Conservation (phyloP, 2,888 invertebrate species). For the Clostera curtula region DNA sequence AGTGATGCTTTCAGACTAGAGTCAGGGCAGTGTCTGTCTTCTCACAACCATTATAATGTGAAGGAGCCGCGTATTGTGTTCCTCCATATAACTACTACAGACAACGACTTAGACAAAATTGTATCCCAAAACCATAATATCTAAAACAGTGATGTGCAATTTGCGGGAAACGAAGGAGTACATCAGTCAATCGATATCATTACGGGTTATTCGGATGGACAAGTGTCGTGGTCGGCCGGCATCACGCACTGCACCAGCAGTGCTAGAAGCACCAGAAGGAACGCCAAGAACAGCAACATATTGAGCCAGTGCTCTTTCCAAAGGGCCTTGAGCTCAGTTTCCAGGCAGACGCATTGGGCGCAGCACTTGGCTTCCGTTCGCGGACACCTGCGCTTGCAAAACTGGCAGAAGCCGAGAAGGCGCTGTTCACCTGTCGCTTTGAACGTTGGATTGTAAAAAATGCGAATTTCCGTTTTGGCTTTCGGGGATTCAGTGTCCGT, state of each 20-base stretch:
- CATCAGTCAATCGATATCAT: too few relatives aligned
- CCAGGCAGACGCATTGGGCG: constrained; percentile 48
- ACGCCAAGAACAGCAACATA: constrained; percentile 45
- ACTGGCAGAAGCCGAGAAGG: constrained; percentile 45
- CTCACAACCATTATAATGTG: too few relatives aligned
- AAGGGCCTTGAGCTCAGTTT: constrained; percentile 42
- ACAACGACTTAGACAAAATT: too few relatives aligned
- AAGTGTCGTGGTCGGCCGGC: constrained; percentile 33
- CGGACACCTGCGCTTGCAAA: constrained; percentile 50
- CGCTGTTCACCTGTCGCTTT: constrained; percentile 32
- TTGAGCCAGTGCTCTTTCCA: constrained; percentile 66
- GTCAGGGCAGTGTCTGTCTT: too few relatives aligned
- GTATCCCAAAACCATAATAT: too few relatives aligned
- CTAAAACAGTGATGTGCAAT: too few relatives aligned
- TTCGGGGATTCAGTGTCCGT: constrained; percentile 33
- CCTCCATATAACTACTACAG: too few relatives aligned
- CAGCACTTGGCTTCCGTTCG: constrained; percentile 55
- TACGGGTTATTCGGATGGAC: too few relatives aligned
- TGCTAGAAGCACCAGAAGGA: constrained; percentile 49
- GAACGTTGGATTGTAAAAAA: constrained; percentile 67
- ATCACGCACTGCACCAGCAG: constrained; percentile 50
- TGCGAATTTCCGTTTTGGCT: constrained; percentile 57
- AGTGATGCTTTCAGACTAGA: too few relatives aligned
- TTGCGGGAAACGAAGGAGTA: too few relatives aligned
- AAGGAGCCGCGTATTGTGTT: too few relatives aligned